Evolutionary conservation across 2,888 invertebrate genomes (phyloP).

Genomic region (Caenorhabditis drosophilae): DNA sequence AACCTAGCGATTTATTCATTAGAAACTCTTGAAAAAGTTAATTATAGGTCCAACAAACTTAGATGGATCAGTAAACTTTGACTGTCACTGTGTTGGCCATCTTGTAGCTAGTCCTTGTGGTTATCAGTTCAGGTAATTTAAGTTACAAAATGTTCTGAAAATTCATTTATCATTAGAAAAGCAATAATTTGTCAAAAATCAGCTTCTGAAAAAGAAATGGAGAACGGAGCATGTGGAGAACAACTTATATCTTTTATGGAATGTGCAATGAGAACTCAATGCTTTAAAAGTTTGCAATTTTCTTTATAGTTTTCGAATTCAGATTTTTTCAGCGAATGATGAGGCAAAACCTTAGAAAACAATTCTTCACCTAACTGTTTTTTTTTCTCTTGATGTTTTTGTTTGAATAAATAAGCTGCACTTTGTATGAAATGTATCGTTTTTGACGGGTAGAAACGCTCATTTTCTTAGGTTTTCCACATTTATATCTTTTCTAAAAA

Average conservation of each 20-base stretch:
- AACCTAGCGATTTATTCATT: neutral
- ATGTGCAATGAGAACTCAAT: slow-evolving; percentile 63
- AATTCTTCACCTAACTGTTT: too few relatives aligned
- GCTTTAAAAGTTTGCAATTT: slow-evolving; percentile 59
- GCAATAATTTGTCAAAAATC: slow-evolving; percentile 65
- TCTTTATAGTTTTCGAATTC: neutral
- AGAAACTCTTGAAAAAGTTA: neutral
- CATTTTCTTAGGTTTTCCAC: too few relatives aligned
- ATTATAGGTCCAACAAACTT: slow-evolving; percentile 61
- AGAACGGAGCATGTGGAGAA: slow-evolving; percentile 62
- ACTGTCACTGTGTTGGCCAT: slow-evolving; percentile 67
- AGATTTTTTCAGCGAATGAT: slow-evolving; percentile 5
- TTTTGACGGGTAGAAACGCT: too few relatives aligned
- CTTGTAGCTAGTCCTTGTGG: slow-evolving; percentile 67
- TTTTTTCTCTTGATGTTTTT: too few relatives aligned
- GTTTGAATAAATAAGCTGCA: too few relatives aligned
- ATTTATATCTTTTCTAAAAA: too few relatives aligned
- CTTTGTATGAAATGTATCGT: too few relatives aligned
- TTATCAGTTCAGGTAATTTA: slow-evolving; percentile 52
- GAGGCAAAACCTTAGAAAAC: slow-evolving; percentile 1
- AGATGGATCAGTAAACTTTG: slow-evolving; percentile 65
- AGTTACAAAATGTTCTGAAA: neutral
- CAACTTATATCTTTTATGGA: slow-evolving; percentile 66
- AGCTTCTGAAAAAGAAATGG: slow-evolving; percentile 56
- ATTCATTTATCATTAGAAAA: slow-evolving; percentile 22